phyloP scores from a whole-genome alignment of 1,140 invertebrate species.

The Drosophila truncata region DNA sequence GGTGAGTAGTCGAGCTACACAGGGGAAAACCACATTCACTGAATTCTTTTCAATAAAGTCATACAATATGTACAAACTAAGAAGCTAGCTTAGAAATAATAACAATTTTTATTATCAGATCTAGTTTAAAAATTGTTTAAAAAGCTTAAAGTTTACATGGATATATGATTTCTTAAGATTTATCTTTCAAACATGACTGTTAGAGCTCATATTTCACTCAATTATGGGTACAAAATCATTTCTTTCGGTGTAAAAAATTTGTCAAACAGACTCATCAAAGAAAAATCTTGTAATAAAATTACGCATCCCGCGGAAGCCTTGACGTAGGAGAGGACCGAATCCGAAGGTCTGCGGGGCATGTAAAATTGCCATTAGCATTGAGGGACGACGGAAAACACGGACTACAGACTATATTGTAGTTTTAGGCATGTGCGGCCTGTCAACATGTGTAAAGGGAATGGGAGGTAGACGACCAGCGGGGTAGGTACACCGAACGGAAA shows the following conservation, averaged over 20 bases:
- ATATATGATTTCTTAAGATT: not conserved
- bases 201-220: not conserved
- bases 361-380: constrained; percentile 71
- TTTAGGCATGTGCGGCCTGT: constrained; percentile 62
- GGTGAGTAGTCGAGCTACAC: constrained; percentile 2
- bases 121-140: not conserved
- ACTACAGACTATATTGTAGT: constrained; percentile 26
- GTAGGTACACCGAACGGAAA: constrained; percentile 52
- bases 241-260: constrained; percentile 14
- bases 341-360: constrained; percentile 53
- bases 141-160: too few relatives aligned
- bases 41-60: not conserved
- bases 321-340: constrained; percentile 33
- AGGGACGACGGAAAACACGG: constrained; percentile 36
- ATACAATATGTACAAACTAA: not conserved
- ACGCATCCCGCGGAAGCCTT: constrained; percentile 61
- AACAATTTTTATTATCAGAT: not conserved
- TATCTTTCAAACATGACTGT: too few relatives aligned
- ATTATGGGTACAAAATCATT: not conserved
- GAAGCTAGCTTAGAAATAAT: not conserved
- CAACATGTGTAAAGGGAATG: constrained; percentile 57
- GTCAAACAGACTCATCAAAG: constrained; percentile 66
- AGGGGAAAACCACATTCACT: not conserved
- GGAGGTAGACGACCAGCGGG: constrained; percentile 26
- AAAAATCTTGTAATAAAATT: constrained; percentile 77